Percentiles rank a stretch among this genome's conserved stretches.
phyloP scores from a whole-genome alignment of 2,113 vertebrate genomes.

The Otis tarda region DNA sequence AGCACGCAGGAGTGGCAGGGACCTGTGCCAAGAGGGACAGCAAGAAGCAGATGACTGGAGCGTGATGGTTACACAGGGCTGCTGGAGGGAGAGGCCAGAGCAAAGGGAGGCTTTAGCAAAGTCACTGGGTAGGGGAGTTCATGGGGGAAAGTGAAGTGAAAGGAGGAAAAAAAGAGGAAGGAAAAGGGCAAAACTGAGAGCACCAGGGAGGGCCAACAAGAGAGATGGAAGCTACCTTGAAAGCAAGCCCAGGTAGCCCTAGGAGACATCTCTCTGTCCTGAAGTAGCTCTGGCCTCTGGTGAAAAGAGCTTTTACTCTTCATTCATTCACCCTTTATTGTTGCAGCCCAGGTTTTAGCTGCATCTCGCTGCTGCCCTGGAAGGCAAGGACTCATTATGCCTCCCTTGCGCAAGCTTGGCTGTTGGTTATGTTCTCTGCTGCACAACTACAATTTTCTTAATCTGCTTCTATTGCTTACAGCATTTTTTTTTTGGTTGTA shows the following conservation, averaged over 20 bases:
- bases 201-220: not conserved
- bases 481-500: not conserved
- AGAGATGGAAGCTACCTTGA: not conserved
- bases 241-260: not conserved
- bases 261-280: not conserved
- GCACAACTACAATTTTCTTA: not conserved
- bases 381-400: not conserved
- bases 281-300: not conserved
- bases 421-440: not conserved
- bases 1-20: not conserved
- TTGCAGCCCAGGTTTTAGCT: not conserved
- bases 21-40: not conserved
- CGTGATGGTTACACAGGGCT: fast-evolving
- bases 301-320: not conserved
- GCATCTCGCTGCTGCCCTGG: not conserved
- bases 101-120: not conserved
- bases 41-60: not conserved
- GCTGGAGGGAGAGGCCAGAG: not conserved
- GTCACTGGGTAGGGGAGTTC: not conserved
- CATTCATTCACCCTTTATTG: not conserved
- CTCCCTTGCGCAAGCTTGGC: not conserved
- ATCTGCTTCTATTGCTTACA: not conserved
- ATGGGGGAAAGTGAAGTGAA: not conserved
- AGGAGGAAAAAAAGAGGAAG: not conserved
- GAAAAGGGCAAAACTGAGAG: not conserved